Evolutionary conservation across 2,797 vertebrate genomes (phyloP), one percentile per base, ranked within the genome.

Genomic region (Tangara arthus): DNA sequence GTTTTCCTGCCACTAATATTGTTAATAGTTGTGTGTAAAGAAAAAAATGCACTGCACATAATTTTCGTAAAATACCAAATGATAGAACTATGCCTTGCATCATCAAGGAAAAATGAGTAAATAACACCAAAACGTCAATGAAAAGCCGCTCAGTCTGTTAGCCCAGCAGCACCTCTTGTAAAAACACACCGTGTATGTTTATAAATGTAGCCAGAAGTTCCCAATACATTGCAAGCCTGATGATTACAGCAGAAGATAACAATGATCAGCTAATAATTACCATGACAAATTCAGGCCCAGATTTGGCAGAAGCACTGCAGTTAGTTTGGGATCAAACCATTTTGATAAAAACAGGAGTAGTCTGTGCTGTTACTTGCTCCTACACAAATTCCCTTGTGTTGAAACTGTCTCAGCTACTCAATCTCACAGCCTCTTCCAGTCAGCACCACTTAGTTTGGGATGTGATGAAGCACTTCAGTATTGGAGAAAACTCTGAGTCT

Each of bases 71-170:
- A 97, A 93, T 78, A 83, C 9, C 30, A 92, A 95, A 91, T 84
- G 82, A 93, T 65, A 89, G 66, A 93, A 75, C 89, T 92, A 87
- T 93, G 55, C 53, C 55, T 96, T 96, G 71, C 66, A 70, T 89
- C 87, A 96, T 93, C 68, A 91, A 91, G 77, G 70, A 94, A 93
- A 95, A 96, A 96, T 91, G 26, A 91, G 82, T 82, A 91, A 95
- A 78, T 83, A 91, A 66, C 59, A 75, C 30, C 56, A 94, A 94
- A 93, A 95, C 69, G 46, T 83, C 81, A 93, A 46, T 94, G 82
- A 88, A 93, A 85, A 93, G 44, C 27, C 73, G 47, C 12, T 87
- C 56, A 27, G 42, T 71, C 82, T 89, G 53, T 86, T 82, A 94
- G 56, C 17, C 27, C 61, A 70, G 44, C 42, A 94, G 69, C 21